phyloP scores from a whole-genome alignment of 2,113 vertebrate genomes.

The Leuciscus idus region DNA sequence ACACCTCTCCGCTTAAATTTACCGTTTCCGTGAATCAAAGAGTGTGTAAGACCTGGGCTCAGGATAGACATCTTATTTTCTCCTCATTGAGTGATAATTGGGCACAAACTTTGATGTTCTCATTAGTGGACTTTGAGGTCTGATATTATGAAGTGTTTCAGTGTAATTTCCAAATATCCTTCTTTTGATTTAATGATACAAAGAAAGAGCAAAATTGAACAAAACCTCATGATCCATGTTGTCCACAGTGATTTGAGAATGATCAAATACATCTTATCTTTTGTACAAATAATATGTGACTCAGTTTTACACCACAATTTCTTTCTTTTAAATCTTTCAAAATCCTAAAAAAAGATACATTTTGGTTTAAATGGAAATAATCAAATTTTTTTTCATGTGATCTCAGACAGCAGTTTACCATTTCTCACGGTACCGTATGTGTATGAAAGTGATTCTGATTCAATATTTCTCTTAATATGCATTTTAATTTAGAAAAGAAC shows the following conservation, averaged over 20 bases:
- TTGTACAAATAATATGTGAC: not conserved
- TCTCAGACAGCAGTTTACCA: not conserved
- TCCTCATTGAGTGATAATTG: conserved; percentile 29
- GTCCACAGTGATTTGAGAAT: not conserved
- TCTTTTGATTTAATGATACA: not conserved
- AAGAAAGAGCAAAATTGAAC: not conserved
- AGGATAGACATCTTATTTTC: not conserved
- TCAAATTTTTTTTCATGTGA: not conserved
- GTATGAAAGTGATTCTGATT: no score
- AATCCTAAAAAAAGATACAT: not conserved
- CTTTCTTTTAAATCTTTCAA: not conserved
- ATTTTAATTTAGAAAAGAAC: not conserved
- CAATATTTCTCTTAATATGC: not conserved
- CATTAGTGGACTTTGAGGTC: not conserved
- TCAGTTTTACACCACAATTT: not conserved
- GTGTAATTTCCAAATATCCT: not conserved
- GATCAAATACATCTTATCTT: not conserved
- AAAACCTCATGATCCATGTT: not conserved
- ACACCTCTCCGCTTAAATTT: not conserved
- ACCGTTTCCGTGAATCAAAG: not conserved
- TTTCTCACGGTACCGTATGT: not conserved
- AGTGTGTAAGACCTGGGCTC: not conserved
- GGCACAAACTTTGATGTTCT: conserved; percentile 3
- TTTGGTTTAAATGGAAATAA: not conserved
- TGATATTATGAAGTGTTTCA: not conserved